Conservation (phyloP, 64 coral and sea anemone species). For the Actinia tenebrosa region DNA sequence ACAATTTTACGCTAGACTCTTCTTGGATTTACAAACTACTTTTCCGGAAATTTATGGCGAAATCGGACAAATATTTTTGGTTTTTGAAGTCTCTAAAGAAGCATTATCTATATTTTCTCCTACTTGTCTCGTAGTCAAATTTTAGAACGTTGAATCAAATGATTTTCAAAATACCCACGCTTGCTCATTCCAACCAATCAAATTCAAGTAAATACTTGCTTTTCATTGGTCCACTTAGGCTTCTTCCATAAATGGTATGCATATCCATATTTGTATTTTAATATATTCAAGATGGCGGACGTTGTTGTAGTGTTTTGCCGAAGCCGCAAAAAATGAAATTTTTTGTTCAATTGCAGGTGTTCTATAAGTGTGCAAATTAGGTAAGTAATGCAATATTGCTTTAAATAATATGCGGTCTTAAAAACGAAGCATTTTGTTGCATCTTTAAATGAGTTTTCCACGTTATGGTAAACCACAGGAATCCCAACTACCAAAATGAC, state of each 20-base stretch:
- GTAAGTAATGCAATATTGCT: neutral
- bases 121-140: neutral
- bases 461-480: neutral
- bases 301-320: neutral
- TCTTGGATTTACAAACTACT: neutral
- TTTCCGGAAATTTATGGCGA: neutral
- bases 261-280: neutral
- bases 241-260: neutral
- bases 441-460: too few species aligned
- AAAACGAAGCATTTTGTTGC: too few species aligned
- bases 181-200: neutral
- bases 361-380: neutral
- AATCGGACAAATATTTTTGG: neutral
- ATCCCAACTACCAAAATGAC: neutral
- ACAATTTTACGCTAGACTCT: neutral
- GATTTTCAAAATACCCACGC: constrained; percentile 24
- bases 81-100: neutral
- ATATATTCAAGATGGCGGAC: constrained; percentile 14
- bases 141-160: constrained; percentile 21
- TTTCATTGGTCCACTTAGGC: neutral
- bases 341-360: neutral
- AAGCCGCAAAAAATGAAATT: neutral
- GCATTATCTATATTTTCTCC: neutral
- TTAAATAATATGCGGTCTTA: neutral
- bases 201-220: neutral